Evolutionary conservation across 2,113 vertebrate genomes (phyloP).

Genomic region (Vombatus ursinus): DNA sequence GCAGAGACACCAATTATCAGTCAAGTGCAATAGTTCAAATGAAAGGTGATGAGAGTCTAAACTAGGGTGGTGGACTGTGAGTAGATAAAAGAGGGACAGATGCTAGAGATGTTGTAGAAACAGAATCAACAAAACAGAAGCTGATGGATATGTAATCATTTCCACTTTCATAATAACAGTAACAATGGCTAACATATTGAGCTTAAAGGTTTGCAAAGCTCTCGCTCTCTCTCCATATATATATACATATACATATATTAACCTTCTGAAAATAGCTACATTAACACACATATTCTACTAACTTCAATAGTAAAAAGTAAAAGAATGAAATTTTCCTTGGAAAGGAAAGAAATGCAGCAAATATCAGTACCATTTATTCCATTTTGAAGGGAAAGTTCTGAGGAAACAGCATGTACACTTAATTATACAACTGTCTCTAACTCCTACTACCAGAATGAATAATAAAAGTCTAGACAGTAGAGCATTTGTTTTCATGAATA

Average conservation of each 20-base stretch:
- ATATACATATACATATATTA: background rate
- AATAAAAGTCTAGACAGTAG: background rate
- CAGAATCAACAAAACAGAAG: background rate
- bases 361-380: background rate
- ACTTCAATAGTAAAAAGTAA: background rate
- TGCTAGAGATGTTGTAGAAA: background rate
- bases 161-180: background rate
- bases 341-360: conserved; percentile 29
- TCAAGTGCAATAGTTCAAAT: background rate
- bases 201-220: background rate
- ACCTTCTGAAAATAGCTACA: conserved; percentile 7
- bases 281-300: background rate
- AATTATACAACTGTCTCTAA: background rate
- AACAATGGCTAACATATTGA: background rate
- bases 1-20: background rate
- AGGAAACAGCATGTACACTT: background rate
- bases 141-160: background rate
- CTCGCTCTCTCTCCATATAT: too few species aligned
- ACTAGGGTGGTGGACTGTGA: background rate
- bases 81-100: background rate
- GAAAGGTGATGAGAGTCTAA: background rate
- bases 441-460: background rate
- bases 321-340: background rate
- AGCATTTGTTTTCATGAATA: background rate
- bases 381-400: background rate